Evolutionary conservation across 2,113 vertebrate species (phyloP).

Genomic region (Petrocephalus zakoni): DNA sequence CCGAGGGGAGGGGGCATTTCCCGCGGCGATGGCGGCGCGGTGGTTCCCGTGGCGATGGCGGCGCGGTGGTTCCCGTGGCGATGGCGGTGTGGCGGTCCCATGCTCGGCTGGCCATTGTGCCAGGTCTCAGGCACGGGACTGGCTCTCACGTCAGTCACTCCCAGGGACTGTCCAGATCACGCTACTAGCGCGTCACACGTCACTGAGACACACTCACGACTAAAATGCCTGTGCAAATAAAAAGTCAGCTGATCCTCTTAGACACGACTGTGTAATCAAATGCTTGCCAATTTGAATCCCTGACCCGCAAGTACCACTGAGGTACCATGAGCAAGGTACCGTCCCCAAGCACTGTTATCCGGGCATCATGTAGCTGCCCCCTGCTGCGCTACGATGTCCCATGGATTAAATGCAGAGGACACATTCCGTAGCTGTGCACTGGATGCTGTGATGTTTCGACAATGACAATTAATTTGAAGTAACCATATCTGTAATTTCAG

Average conservation of each 20-base stretch:
- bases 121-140: slow-evolving; percentile 54
- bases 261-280: no score
- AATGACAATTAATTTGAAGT: not conserved
- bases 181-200: not conserved
- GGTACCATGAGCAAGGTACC: no score
- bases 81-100: slow-evolving; percentile 69
- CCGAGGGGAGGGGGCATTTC: slow-evolving; percentile 57
- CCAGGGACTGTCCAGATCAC: not conserved
- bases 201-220: not conserved
- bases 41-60: slow-evolving; percentile 74
- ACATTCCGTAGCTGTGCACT: no score
- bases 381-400: no score
- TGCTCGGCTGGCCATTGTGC: slow-evolving; percentile 48
- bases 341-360: no score
- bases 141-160: not conserved
- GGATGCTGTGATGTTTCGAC: no score
- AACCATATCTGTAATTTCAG: not conserved
- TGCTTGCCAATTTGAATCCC: no score
- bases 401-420: no score
- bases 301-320: no score
- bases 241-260: not conserved
- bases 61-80: slow-evolving; percentile 62
- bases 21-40: slow-evolving; percentile 69
- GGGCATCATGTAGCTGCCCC: no score
- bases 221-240: not conserved